These are phyloP conservation scores for Erebia ligea DNA, from an alignment of 2,888 invertebrate genomes.

Conservation along the genomic window DNA sequence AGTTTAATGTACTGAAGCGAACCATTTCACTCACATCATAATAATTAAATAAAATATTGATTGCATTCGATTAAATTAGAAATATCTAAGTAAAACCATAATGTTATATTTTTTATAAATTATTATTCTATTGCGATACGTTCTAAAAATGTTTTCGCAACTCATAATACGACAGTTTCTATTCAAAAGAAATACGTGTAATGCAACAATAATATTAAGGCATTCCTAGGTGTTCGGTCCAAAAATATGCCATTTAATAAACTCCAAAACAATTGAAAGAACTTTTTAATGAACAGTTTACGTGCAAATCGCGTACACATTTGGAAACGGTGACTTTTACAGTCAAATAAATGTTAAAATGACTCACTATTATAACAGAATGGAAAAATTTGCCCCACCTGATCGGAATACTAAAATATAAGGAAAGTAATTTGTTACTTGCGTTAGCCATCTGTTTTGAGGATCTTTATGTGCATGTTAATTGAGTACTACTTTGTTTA, in stretches of 20 bases:
- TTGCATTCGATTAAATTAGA: too few relatives aligned
- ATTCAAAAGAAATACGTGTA: neutral
- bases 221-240: conserved; percentile 12
- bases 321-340: conserved; percentile 63
- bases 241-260: conserved; percentile 19
- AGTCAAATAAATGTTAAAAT: conserved; percentile 67
- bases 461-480: conserved; percentile 60
- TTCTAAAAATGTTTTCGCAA: neutral
- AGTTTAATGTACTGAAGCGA: too few relatives aligned
- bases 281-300: conserved; percentile 23
- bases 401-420: conserved; percentile 63
- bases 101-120: too few relatives aligned
- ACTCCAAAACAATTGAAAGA: conserved; percentile 13
- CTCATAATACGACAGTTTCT: neutral
- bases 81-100: too few relatives aligned
- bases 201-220: neutral
- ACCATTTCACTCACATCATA: too few relatives aligned
- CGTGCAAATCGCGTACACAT: conserved; percentile 34
- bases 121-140: neutral
- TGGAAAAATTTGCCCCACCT: conserved; percentile 67
- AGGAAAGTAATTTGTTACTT: conserved; percentile 62
- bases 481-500: conserved; percentile 61
- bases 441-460: conserved; percentile 54
- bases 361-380: conserved; percentile 64
- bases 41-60: too few relatives aligned